Evolutionary conservation across 1,140 invertebrate genomes (phyloP).

Genomic region (Leguminivora glycinivorella): DNA sequence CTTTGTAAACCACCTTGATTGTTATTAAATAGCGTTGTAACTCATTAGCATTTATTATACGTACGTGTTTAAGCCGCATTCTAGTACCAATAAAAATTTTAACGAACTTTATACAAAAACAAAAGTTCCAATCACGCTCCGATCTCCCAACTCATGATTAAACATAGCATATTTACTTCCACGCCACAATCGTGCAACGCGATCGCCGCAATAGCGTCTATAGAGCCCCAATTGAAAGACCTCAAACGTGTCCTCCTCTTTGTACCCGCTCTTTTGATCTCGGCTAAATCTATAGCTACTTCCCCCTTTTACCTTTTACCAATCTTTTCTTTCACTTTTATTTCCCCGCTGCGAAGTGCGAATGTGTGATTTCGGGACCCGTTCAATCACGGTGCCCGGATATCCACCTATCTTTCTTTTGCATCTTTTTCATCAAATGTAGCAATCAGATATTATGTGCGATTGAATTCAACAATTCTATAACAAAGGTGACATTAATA

Average conservation of each 20-base stretch:
- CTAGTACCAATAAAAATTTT: too few relatives aligned
- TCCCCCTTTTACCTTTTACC: slow-evolving; percentile 49
- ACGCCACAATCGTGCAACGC: slow-evolving; percentile 3
- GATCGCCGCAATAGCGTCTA: slow-evolving; percentile 19
- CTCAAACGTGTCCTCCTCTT: slow-evolving; percentile 42
- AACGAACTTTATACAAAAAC: too few relatives aligned
- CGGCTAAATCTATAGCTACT: slow-evolving; percentile 38
- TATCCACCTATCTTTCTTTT: neutral
- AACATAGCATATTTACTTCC: slow-evolving; percentile 14
- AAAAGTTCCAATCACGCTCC: neutral
- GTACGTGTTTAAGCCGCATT: too few relatives aligned
- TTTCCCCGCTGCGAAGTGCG: slow-evolving; percentile 24
- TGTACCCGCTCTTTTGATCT: slow-evolving; percentile 45
- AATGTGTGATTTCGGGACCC: slow-evolving; percentile 27
- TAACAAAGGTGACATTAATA: too few relatives aligned
- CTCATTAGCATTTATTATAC: too few relatives aligned
- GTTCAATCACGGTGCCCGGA: slow-evolving; percentile 18
- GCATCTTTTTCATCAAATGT: neutral
- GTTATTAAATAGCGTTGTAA: too few relatives aligned
- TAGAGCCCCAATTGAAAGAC: slow-evolving; percentile 30
- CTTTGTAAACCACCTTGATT: too few relatives aligned
- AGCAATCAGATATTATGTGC: neutral
- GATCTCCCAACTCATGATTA: slow-evolving; percentile 3
- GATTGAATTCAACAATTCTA: neutral
- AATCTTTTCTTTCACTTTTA: slow-evolving; percentile 42